These are phyloP conservation scores for Euplagia quadripunctaria DNA, from an alignment of 2,888 invertebrate genomes.

Conservation along the genomic window DNA sequence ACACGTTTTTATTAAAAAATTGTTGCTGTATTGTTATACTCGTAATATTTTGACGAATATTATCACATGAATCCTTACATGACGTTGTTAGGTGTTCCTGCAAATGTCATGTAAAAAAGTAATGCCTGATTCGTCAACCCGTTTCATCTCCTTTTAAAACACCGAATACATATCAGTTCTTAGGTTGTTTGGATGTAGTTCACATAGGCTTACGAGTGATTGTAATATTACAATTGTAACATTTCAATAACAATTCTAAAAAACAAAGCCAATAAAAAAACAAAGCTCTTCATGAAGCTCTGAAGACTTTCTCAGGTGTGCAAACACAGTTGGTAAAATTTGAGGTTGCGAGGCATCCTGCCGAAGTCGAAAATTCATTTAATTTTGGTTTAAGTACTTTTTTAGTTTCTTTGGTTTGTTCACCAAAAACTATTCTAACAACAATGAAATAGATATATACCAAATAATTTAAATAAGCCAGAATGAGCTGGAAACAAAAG, in stretches of 20 bases:
- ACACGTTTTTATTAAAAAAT: slow-evolving; percentile 26
- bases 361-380: not conserved
- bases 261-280: not conserved
- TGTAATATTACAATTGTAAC: not conserved
- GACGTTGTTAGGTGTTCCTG: not conserved
- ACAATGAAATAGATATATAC: not conserved
- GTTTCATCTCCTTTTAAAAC: not conserved
- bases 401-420: not conserved
- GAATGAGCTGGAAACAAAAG: not conserved
- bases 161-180: not conserved
- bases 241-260: not conserved
- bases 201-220: too few species aligned
- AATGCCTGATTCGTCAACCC: not conserved
- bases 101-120: too few species aligned
- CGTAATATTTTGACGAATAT: not conserved
- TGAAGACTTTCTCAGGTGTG: not conserved
- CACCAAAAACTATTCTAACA: not conserved
- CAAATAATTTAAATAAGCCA: not conserved
- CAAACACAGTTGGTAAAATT: not conserved
- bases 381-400: not conserved
- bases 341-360: not conserved
- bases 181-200: too few species aligned
- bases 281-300: not conserved
- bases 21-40: slow-evolving; percentile 12
- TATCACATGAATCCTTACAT: not conserved